Evolutionary conservation across 2,888 invertebrate genomes (phyloP).

Genomic region (Pachymerium ferrugineum): DNA sequence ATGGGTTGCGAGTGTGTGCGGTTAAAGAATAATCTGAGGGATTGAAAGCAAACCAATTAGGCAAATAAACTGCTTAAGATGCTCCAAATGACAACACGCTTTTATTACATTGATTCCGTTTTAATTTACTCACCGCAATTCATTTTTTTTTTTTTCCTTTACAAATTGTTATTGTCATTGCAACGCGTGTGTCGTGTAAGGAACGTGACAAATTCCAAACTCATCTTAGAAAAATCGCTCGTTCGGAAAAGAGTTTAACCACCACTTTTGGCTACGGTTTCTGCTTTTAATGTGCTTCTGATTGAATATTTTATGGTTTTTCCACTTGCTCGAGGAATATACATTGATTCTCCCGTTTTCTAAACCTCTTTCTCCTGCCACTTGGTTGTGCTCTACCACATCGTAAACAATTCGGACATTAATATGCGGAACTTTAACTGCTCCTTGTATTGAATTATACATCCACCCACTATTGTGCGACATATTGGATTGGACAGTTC

Average conservation of each 20-base stretch:
- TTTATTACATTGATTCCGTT: neutral
- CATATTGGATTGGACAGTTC: too few relatives aligned
- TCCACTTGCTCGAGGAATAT: neutral
- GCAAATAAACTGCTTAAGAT: constrained; percentile 4
- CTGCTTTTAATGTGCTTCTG: neutral
- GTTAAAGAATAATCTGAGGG: neutral
- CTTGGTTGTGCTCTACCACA: too few relatives aligned
- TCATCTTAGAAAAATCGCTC: too few relatives aligned
- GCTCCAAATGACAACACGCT: neutral
- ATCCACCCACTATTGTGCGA: too few relatives aligned
- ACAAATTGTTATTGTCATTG: too few relatives aligned
- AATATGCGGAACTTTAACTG: too few relatives aligned
- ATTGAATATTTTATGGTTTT: neutral
- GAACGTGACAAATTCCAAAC: too few relatives aligned
- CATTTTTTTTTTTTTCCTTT: neutral
- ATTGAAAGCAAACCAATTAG: constrained; percentile 3
- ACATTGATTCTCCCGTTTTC: neutral
- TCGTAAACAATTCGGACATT: too few relatives aligned
- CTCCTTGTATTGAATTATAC: too few relatives aligned
- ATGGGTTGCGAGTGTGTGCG: constrained; percentile 3
- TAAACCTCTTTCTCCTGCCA: too few relatives aligned
- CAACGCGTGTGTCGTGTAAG: too few relatives aligned
- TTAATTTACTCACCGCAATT: neutral
- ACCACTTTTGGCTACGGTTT: neutral
- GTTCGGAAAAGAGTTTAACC: too few relatives aligned